phyloP scores from a whole-genome alignment of 2,797 vertebrate genomes.

The Basileuterus tristriatus region DNA sequence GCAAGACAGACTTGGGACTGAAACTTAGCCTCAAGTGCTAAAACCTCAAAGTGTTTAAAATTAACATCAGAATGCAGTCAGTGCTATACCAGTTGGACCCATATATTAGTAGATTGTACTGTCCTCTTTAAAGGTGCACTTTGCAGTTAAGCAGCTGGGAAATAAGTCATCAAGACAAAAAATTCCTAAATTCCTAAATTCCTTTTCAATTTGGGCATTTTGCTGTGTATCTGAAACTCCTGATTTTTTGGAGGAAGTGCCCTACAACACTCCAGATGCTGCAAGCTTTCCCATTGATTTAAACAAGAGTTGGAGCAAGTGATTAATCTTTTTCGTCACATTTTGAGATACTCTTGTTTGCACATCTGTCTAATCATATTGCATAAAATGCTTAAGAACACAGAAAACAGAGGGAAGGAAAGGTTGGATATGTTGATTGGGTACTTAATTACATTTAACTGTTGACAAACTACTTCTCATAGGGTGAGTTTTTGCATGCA shows the following conservation, averaged over 20 bases:
- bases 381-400: slow-evolving; percentile 34
- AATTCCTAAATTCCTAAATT: background rate
- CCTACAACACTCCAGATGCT: background rate
- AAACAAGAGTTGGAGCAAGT: background rate
- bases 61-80: background rate
- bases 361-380: slow-evolving; percentile 42
- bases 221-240: background rate
- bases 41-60: slow-evolving; percentile 8
- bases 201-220: background rate
- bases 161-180: background rate
- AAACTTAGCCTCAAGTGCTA: background rate
- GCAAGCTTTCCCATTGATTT: background rate
- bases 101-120: background rate
- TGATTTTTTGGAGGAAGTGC: background rate
- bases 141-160: background rate
- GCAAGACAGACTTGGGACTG: background rate
- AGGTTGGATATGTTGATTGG: background rate
- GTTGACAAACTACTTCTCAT: background rate
- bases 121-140: background rate
- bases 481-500: background rate
- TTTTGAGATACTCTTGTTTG: slow-evolving; percentile 6
- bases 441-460: background rate
- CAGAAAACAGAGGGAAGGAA: background rate
- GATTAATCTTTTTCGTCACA: background rate
- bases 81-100: background rate